These are phyloP conservation scores for Ammospiza caudacuta DNA, from an alignment of 2,113 vertebrate genomes.

Conservation along the genomic window DNA sequence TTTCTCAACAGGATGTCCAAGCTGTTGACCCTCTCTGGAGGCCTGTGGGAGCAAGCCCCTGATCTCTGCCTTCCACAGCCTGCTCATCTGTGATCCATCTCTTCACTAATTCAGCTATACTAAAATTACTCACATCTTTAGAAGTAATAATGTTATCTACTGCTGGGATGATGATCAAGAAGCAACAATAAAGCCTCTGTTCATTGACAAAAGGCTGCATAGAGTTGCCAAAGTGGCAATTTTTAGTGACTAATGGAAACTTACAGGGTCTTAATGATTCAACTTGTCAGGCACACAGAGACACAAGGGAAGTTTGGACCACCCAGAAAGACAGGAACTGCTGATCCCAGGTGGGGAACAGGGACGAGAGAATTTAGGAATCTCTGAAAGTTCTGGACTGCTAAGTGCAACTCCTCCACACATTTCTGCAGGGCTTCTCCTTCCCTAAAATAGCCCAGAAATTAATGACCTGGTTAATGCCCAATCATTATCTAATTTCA, in stretches of 20 bases:
- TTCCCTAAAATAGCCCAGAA: constrained; percentile 34
- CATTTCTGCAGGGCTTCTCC: neutral
- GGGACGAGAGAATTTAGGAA: neutral
- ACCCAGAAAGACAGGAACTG: neutral
- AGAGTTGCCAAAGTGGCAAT: neutral
- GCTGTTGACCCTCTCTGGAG: neutral
- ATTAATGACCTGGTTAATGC: constrained; percentile 38
- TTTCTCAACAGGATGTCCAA: neutral
- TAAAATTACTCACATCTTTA: neutral
- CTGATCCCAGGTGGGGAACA: neutral
- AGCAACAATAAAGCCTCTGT: neutral
- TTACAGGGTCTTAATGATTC: neutral
- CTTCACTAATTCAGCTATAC: neutral
- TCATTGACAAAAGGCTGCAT: neutral
- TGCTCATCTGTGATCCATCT: neutral
- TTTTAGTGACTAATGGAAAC: neutral
- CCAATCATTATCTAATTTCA: neutral
- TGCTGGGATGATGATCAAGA: constrained; percentile 18
- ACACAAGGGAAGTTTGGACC: neutral
- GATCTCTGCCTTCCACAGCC: neutral
- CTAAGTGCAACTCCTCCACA: neutral
- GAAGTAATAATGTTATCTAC: neutral
- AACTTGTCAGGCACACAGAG: neutral
- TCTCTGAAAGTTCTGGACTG: neutral
- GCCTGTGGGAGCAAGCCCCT: neutral